These are phyloP conservation scores for Paramisgurnus dabryanus DNA, from an alignment of 2,113 vertebrate genomes.

Conservation along the genomic window DNA sequence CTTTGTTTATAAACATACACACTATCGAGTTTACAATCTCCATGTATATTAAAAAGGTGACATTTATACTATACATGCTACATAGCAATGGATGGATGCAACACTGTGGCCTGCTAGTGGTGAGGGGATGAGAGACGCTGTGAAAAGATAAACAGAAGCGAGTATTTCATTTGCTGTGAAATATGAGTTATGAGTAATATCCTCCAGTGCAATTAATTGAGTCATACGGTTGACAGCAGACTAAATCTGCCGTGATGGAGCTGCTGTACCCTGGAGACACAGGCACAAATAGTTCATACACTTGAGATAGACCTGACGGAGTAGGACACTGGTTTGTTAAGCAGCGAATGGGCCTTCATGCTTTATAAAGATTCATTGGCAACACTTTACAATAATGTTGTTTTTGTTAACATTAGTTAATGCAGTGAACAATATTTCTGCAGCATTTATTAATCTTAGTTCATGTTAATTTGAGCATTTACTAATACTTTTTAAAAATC, in stretches of 20 bases:
- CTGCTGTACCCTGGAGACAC: slow-evolving; percentile 42
- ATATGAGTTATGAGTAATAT: slow-evolving; percentile 52
- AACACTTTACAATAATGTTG: no score
- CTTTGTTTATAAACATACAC: background rate
- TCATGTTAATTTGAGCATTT: no score
- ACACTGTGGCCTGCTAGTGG: slow-evolving; percentile 4
- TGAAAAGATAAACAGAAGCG: slow-evolving; percentile 28
- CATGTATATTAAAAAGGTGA: background rate
- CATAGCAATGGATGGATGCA: slow-evolving; percentile 7
- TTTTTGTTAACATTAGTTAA: no score
- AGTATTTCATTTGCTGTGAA: slow-evolving; percentile 49
- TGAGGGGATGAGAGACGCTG: background rate
- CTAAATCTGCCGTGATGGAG: slow-evolving; percentile 45
- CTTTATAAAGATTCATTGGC: background rate
- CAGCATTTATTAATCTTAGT: no score
- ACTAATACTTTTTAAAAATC: no score
- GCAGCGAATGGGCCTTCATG: background rate
- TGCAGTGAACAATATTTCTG: no score
- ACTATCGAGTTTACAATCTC: no score
- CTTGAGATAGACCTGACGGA: slow-evolving; percentile 32
- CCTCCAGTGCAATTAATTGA: slow-evolving; percentile 52
- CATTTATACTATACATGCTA: background rate
- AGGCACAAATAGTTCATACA: slow-evolving; percentile 36
- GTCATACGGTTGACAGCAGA: slow-evolving; percentile 46
- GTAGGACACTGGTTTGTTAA: slow-evolving; percentile 22